Base-by-base conservation (phyloP, 2,888 invertebrate genomes). In the Ormyrus nitidulus region DNA sequence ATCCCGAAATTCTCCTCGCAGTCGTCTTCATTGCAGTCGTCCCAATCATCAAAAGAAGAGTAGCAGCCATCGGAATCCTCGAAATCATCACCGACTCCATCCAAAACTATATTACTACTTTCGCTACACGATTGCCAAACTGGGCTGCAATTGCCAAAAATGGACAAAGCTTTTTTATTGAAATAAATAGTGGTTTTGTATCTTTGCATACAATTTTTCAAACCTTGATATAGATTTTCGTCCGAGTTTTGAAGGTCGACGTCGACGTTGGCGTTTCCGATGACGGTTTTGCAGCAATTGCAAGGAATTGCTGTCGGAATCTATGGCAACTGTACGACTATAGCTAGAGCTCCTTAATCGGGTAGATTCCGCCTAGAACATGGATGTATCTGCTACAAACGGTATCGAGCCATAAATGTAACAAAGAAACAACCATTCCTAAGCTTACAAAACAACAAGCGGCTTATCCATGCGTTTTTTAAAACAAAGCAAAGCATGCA, bases 21-120 rank as follows among this genome's bases (percentile, higher is more conserved):
- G 53, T 81, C 74, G 10, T 81, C 81, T 19, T 78, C 76, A 51
- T 80, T 80, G 78, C 80, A 80, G 13, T 82, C 72, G 56, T 82
- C 75, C 80, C 80, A 80, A 9, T 90, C 90, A 72, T 90, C 90
- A 3, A 89, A 90, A 71, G 90, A 90, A 4, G 90, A 90, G 80
- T 90, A 90, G 73, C 90, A 90, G 76, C 90, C 90, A 72, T 90
- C 90, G 34, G 90, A 89, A 74, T 90, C 90, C 64, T 89, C 90
- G 54, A 89, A 87, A 81, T 86, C 90, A 69, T 89, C 90, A 77
- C 88, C 86, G 74, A 87, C 72, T 6, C 89, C 75, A 86, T 87
- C 77, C 85, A 86, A 83, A 0, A 89, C 89, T 81, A 89, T 85
- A 80, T 89, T 90, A 84, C 88, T 90, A 87, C 85, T 88, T 87